A percentile compares a stretch with the other conserved stretches of the same genome.
Conservation (phyloP, 2,888 invertebrate species). For the Laspeyria flexula region DNA sequence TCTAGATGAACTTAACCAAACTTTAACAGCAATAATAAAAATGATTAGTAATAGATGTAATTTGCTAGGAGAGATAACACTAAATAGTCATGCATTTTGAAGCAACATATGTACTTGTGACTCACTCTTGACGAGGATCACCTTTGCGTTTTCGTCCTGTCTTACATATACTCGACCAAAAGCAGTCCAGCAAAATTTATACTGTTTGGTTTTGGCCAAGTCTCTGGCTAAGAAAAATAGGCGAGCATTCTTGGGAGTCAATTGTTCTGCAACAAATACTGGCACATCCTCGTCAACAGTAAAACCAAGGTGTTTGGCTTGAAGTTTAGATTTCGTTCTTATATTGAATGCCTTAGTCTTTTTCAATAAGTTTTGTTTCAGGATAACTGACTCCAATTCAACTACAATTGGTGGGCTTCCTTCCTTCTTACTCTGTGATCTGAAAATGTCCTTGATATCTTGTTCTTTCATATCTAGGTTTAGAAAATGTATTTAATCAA, state of each 20-base stretch:
- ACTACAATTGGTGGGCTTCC: not conserved
- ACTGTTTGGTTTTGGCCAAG: not conserved
- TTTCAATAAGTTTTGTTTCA: not conserved
- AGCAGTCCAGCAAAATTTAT: not conserved
- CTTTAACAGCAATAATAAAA: not conserved
- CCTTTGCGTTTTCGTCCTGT: not conserved
- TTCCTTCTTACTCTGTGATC: too few relatives aligned
- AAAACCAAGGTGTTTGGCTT: not conserved
- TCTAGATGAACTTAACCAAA: not conserved
- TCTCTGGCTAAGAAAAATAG: not conserved
- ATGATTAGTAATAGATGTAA: not conserved
- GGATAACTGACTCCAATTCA: not conserved
- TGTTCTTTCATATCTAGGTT: too few relatives aligned
- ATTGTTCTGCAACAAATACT: not conserved
- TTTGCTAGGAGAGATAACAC: not conserved
- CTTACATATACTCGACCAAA: not conserved
- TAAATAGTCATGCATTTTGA: not conserved
- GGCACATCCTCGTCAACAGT: not conserved
- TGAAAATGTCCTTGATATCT: not conserved
- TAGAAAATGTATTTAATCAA: not conserved
- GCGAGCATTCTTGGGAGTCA: not conserved
- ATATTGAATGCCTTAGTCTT: not conserved
- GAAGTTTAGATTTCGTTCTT: not conserved
- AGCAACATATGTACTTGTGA: not conserved
- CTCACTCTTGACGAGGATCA: not conserved